Evolutionary conservation across 2,797 vertebrate species (phyloP).

Genomic region (Microctenopoma stevenorrisi): DNA sequence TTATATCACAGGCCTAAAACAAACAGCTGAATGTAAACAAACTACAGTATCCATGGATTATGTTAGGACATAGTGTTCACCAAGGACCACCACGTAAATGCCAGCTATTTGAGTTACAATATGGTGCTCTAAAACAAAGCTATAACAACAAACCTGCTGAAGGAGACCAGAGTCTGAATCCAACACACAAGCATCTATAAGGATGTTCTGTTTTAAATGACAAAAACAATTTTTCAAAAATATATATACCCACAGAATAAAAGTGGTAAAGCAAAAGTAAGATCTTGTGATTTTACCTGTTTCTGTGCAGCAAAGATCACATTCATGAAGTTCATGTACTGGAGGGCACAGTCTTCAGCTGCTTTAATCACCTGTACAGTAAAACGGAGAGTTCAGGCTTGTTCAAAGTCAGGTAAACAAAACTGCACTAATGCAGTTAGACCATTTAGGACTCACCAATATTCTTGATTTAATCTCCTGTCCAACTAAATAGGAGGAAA

Average conservation of each 20-base stretch:
- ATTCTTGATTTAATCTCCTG: conserved; percentile 96
- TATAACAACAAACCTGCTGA: conserved; percentile 87
- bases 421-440: neutral
- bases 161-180: conserved; percentile 95
- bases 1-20: conserved; percentile 96
- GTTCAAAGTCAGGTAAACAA: conserved; percentile 1
- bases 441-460: conserved; percentile 83
- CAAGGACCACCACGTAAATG: neutral
- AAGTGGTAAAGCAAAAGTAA: neutral
- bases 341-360: conserved; percentile 92
- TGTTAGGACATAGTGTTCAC: neutral
- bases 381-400: conserved; percentile 18
- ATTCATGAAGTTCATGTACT: conserved; percentile 99
- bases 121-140: neutral
- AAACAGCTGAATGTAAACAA: conserved; percentile 1
- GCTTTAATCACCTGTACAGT: conserved; percentile 92
- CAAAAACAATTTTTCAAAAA: neutral
- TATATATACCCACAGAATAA: neutral
- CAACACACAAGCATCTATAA: conserved; percentile 97
- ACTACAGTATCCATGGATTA: neutral
- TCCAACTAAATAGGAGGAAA: conserved; percentile 80
- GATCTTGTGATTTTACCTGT: conserved; percentile 82
- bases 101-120: neutral
- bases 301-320: conserved; percentile 98
- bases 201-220: conserved; percentile 86